Evolutionary conservation across 53 echinoderm and acorn worm genomes (phyloP).

Genomic region (Holothuria leucospilota): DNA sequence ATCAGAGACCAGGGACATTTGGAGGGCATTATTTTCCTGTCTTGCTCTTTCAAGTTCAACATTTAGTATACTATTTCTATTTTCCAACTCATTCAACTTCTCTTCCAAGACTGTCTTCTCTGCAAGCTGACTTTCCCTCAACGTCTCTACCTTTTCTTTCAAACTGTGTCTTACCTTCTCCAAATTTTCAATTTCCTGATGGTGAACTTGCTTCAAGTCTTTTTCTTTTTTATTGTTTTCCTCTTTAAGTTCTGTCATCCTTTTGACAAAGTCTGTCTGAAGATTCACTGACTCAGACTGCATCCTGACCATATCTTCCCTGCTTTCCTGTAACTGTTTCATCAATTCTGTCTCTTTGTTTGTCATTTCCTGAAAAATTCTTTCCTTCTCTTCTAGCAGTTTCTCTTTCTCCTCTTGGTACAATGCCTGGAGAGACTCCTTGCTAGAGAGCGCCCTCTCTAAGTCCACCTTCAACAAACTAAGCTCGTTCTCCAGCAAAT

Average conservation of each 20-base stretch:
- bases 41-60: slow-evolving; percentile 36
- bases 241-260: slow-evolving; percentile 19
- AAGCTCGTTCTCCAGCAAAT: slow-evolving; percentile 14
- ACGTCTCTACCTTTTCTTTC: slow-evolving; percentile 1
- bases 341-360: slow-evolving; percentile 23
- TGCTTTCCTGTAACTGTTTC: slow-evolving; percentile 46
- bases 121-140: slow-evolving; percentile 9
- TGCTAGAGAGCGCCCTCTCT: neutral
- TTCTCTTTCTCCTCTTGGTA: slow-evolving; percentile 16
- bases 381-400: slow-evolving; percentile 5
- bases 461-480: slow-evolving; percentile 20
- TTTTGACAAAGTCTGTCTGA: neutral
- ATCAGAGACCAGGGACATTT: slow-evolving; percentile 12
- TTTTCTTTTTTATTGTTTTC: neutral
- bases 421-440: neutral
- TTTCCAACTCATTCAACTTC: slow-evolving; percentile 8
- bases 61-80: neutral
- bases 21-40: slow-evolving; percentile 4
- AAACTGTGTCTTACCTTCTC: slow-evolving; percentile 9
- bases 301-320: neutral
- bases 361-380: neutral
- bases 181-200: neutral
- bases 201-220: neutral
- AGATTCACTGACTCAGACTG: neutral
- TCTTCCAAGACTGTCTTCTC: slow-evolving; percentile 9